These are phyloP conservation scores for Martes flavigula DNA, from an alignment of 2,797 vertebrate genomes.

Conservation along the genomic window DNA sequence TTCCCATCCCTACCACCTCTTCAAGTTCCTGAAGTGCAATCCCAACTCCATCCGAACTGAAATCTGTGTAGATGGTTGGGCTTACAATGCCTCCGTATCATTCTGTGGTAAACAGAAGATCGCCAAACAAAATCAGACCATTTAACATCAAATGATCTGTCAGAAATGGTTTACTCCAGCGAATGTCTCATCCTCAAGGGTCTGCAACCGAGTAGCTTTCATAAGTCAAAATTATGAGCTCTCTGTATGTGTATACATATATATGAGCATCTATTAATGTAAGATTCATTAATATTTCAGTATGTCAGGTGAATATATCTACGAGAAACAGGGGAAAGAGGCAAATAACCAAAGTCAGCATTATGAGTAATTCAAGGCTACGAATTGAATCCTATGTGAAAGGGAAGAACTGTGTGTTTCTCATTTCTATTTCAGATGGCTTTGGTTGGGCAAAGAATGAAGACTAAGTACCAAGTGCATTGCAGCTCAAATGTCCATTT, in stretches of 20 bases:
- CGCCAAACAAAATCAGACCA: constrained; percentile 32
- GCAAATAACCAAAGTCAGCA: background rate
- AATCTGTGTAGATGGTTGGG: background rate
- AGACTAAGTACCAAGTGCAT: background rate
- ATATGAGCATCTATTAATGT: background rate
- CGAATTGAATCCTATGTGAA: constrained; percentile 16
- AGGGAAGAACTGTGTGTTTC: constrained; percentile 11
- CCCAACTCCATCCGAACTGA: background rate
- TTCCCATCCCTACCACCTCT: background rate
- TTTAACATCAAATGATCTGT: constrained; percentile 60
- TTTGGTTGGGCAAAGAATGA: constrained; percentile 42
- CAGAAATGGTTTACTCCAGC: constrained; percentile 44
- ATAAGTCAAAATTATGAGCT: constrained; percentile 15
- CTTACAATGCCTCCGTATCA: background rate
- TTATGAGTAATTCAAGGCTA: background rate
- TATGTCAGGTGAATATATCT: background rate
- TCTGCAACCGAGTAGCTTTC: constrained; percentile 34
- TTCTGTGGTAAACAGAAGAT: constrained; percentile 46
- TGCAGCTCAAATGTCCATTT: constrained; percentile 18
- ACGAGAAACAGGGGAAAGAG: background rate
- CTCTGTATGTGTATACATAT: background rate
- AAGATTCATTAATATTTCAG: constrained; percentile 47
- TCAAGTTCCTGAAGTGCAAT: constrained; percentile 37
- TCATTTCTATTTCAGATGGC: constrained; percentile 32
- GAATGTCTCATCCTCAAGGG: constrained; percentile 9